Base-by-base conservation (phyloP, 2,888 invertebrate species). In the Amaurobius ferox region DNA sequence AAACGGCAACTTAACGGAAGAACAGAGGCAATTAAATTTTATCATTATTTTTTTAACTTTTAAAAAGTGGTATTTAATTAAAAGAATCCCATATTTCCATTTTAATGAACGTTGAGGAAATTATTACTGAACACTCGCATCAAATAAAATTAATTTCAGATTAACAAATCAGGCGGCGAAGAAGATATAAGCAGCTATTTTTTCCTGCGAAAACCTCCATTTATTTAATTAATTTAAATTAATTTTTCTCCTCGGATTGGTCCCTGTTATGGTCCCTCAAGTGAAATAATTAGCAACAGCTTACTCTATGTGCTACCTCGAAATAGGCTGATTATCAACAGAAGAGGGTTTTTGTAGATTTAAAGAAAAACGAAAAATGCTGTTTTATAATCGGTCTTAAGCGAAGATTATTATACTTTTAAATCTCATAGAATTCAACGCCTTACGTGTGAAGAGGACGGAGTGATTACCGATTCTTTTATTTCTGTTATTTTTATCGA, bases 241-340 rank as follows among this genome's bases (percentile, higher is more conserved):
- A 80, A 80, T 80, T 80, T 55, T 80, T 80, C 73, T n/a, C 29
- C 73, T 73, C 73, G 73, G 68, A 67, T 73, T 67, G 55, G 19
- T 68, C 55, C 66, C 55, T 30, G 28, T 16, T 39, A n/a, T 6
- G 44, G 68, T 40, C 62, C 44, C 48, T 66, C 28, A 40, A 64
- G 61, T 19, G 62, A 72, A 85, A 85, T 85, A 85, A 85, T 85
- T 77, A 85, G 61, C 83, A 71, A 30, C 39, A 77, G 77, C 77
- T 62, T 40, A 55, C 35, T 3, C 11, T 44, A 35, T 26, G 72
- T 39, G n/a, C 71, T 70, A 28, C 64, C 23, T 77, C 71, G 44
- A 77, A 85, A 77, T 85, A 55, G 71, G 72, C 78, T 67, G 83
- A 85, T 77, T 85, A 85, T 72, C 66, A 81, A 76, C 81, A 32